phyloP scores from a whole-genome alignment of 2,888 invertebrate genomes.

The Ophraella communa region DNA sequence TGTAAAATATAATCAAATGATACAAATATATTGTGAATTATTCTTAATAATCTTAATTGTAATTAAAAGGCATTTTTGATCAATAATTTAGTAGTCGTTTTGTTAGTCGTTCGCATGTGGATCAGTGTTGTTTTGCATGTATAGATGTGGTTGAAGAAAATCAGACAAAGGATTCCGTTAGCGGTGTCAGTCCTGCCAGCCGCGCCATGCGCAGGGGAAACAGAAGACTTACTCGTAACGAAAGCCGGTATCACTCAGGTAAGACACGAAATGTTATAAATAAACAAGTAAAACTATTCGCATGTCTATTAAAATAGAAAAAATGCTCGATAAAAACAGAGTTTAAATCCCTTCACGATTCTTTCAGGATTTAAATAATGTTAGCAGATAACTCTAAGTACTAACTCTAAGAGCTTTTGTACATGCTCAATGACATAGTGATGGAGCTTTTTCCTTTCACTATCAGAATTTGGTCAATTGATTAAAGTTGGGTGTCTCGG shows the following conservation, averaged over 20 bases:
- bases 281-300: not conserved
- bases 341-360: no score
- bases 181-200: slow-evolving; percentile 59
- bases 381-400: no score
- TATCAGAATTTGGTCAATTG: no score
- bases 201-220: slow-evolving; percentile 71
- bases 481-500: no score
- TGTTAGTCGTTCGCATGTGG: slow-evolving; percentile 38
- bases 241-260: slow-evolving; percentile 97
- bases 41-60: not conserved
- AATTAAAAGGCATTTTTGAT: slow-evolving; percentile 22
- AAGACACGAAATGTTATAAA: slow-evolving; percentile 56
- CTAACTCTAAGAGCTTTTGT: no score
- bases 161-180: slow-evolving; percentile 48
- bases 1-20: no score
- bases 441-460: no score
- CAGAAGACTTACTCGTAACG: slow-evolving; percentile 89
- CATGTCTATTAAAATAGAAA: not conserved
- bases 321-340: no score
- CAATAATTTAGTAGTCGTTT: slow-evolving; percentile 1
- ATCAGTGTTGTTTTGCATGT: slow-evolving; percentile 43
- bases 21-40: no score
- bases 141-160: slow-evolving; percentile 53
- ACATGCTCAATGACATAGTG: no score
- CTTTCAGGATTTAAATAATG: no score